These are phyloP conservation scores for Athalia cordata DNA, from an alignment of 2,888 invertebrate genomes.

Conservation along the genomic window DNA sequence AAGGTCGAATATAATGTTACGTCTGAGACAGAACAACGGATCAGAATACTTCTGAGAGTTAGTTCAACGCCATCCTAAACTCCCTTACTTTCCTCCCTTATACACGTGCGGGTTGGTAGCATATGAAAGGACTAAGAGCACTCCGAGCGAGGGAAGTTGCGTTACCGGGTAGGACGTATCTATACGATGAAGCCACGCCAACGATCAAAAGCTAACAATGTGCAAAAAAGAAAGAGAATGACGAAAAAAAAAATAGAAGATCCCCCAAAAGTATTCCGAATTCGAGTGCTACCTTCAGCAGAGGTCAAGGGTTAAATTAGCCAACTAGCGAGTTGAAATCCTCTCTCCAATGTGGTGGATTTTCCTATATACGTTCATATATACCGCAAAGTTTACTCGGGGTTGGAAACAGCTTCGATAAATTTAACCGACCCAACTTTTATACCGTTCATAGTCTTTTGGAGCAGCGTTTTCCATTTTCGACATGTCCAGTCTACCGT, in stretches of 20 bases:
- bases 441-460: constrained; percentile 16
- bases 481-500: neutral
- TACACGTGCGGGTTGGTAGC: no score
- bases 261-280: neutral
- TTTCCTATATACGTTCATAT: neutral
- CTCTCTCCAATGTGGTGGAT: neutral
- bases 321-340: constrained; percentile 28
- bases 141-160: neutral
- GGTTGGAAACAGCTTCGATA: constrained; percentile 21
- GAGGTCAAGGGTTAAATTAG: constrained; percentile 11
- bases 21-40: neutral
- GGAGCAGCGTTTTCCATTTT: neutral
- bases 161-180: neutral
- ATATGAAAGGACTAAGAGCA: constrained; percentile 1
- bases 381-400: constrained; percentile 15
- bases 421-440: constrained; percentile 14
- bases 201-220: constrained; percentile 21
- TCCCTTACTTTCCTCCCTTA: neutral
- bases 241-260: no score
- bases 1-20: neutral
- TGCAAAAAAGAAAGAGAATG: neutral
- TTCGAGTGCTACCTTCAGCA: neutral
- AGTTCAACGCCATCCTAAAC: constrained; percentile 3
- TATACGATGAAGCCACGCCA: neutral
- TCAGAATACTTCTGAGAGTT: constrained; percentile 9